phyloP scores from a whole-genome alignment of 2,888 invertebrate species.

The Microchrysa polita region DNA sequence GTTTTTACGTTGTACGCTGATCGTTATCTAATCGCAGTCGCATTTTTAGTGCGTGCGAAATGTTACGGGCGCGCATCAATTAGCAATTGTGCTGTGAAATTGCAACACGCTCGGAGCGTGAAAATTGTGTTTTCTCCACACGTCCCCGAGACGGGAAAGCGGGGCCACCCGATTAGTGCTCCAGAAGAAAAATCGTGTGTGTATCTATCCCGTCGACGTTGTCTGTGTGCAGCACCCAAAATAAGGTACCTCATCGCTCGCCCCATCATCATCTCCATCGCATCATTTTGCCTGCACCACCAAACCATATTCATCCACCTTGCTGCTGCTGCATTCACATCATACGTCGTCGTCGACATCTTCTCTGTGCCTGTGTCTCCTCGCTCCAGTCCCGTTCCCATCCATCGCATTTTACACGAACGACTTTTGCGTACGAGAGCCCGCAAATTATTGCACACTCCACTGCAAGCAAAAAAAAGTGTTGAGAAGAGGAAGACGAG shows the following conservation, averaged over 20 bases:
- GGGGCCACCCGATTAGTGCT: too few species aligned
- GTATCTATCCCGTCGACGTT: neutral
- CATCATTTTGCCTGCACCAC: too few species aligned
- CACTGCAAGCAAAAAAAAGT: too few species aligned
- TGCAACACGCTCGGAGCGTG: neutral
- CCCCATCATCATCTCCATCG: too few species aligned
- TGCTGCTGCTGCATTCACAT: too few species aligned
- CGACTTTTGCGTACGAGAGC: constrained; percentile 33
- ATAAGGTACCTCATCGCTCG: constrained; percentile 38
- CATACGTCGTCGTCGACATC: too few species aligned
- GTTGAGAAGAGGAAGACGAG: too few species aligned
- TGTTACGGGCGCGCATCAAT: constrained; percentile 30
- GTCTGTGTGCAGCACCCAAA: constrained; percentile 9
- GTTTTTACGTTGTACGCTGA: constrained; percentile 24
- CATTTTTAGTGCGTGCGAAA: constrained; percentile 24
- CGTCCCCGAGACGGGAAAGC: too few species aligned
- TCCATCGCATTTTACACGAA: constrained; percentile 7
- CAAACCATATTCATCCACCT: too few species aligned
- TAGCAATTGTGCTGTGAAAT: constrained; percentile 28
- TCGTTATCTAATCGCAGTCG: neutral
- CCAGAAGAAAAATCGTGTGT: too few species aligned
- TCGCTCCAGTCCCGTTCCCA: neutral
- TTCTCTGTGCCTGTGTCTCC: too few species aligned
- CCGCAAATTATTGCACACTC: neutral
- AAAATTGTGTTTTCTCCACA: too few species aligned